phyloP scores from a whole-genome alignment of 53 echinoderm and acorn worm genomes.

The Luidia sarsii region DNA sequence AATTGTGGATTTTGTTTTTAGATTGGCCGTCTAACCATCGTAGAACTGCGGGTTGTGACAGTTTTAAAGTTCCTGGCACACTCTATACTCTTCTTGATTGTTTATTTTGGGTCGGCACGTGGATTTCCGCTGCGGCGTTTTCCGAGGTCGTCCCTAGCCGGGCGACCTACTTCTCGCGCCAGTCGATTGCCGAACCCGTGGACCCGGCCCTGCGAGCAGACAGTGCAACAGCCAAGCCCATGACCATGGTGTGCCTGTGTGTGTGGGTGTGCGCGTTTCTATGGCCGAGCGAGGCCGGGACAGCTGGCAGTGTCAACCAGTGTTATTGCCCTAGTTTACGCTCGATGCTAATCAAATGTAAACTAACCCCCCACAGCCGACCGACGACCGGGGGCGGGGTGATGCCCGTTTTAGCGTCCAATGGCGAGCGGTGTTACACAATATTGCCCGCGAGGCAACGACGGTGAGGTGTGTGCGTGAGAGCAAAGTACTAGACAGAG shows the following conservation, averaged over 20 bases:
- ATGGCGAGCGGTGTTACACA: constrained; percentile 40
- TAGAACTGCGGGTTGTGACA: too few relatives aligned
- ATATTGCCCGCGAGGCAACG: constrained; percentile 38
- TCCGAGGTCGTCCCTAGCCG: constrained; percentile 26
- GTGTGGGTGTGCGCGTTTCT: too few relatives aligned
- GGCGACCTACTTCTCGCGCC: constrained; percentile 24
- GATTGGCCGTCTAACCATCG: too few relatives aligned
- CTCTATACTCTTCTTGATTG: not conserved
- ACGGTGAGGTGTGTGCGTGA: too few relatives aligned
- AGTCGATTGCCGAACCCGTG: too few relatives aligned
- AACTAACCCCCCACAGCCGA: constrained; percentile 22
- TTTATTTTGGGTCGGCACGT: not conserved
- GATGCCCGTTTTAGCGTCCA: constrained; percentile 12
- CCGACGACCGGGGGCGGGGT: too few relatives aligned
- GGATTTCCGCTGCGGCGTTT: not conserved
- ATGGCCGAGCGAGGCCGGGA: too few relatives aligned
- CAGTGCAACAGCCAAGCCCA: too few relatives aligned
- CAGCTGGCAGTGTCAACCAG: constrained; percentile 34
- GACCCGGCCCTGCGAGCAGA: too few relatives aligned
- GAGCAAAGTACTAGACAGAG: too few relatives aligned
- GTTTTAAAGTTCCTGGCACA: not conserved
- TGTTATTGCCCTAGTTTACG: constrained; percentile 53
- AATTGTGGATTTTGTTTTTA: too few relatives aligned
- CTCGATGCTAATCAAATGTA: constrained; percentile 51
- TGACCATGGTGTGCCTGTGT: too few relatives aligned